Conservation (phyloP, 92 coral and sea anemone species). For the Heteractis magnifica region DNA sequence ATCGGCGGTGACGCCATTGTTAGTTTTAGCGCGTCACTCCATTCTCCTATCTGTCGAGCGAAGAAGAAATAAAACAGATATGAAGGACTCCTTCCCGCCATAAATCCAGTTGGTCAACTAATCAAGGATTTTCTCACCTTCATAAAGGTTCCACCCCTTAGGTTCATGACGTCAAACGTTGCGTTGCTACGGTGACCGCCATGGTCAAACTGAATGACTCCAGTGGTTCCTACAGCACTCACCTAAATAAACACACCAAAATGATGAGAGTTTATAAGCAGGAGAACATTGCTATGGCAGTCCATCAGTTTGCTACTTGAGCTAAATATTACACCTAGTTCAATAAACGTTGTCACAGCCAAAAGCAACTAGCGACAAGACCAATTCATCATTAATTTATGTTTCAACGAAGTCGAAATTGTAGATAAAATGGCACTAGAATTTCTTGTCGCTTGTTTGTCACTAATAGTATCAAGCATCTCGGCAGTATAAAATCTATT, state of each 20-base stretch:
- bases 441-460: too few species aligned
- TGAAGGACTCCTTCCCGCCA: too few species aligned
- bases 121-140: conserved; percentile 23
- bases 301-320: too few species aligned
- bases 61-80: not conserved
- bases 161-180: conserved; percentile 40
- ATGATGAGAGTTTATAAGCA: not conserved
- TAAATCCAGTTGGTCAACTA: not conserved
- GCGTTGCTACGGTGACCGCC: conserved; percentile 49
- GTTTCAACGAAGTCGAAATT: too few species aligned
- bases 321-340: too few species aligned
- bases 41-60: conserved; percentile 37
- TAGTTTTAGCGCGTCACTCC: conserved; percentile 19
- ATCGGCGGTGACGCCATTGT: conserved; percentile 25
- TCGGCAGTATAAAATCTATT: too few species aligned
- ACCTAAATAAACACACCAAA: conserved; percentile 16
- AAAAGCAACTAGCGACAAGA: too few species aligned
- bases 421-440: too few species aligned
- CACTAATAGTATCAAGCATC: too few species aligned
- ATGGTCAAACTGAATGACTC: conserved; percentile 50
- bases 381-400: too few species aligned
- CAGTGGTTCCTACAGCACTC: conserved; percentile 52
- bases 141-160: conserved; percentile 28
- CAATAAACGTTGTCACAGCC: too few species aligned
- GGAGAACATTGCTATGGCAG: not conserved